phyloP scores from a whole-genome alignment of 2,888 invertebrate genomes.

The Cataglyphis altisquamis region DNA sequence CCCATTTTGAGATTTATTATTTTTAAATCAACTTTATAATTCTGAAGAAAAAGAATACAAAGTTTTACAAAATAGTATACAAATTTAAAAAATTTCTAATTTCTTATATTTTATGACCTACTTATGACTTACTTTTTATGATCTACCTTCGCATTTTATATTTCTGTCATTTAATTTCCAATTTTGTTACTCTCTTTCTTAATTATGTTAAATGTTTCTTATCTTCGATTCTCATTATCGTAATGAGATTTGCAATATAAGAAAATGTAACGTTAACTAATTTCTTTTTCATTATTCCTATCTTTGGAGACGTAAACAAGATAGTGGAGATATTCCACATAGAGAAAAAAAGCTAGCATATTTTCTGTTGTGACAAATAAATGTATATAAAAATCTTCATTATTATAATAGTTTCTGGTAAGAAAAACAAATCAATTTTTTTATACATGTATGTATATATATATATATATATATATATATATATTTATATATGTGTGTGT shows the following conservation, averaged over 20 bases:
- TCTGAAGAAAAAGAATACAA: background rate
- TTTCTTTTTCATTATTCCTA: conserved; percentile 5
- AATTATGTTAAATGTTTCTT: conserved; percentile 58
- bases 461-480: no score
- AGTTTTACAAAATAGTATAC: background rate
- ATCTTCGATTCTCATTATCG: conserved; percentile 75
- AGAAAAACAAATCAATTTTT: background rate
- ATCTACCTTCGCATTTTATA: background rate
- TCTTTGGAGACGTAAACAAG: background rate
- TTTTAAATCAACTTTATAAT: conserved; percentile 6
- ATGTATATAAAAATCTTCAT: background rate
- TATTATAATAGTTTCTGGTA: background rate
- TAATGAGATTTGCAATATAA: conserved; percentile 74
- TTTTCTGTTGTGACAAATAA: background rate
- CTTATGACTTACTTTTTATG: background rate
- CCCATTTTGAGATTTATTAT: conserved; percentile 38
- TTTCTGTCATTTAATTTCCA: background rate
- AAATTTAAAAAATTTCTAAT: background rate
- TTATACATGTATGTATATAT: no score
- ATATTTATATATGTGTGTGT: background rate
- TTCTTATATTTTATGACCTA: background rate
- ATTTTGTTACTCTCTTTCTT: background rate
- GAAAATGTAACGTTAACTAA: conserved; percentile 57
- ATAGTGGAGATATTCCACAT: background rate
- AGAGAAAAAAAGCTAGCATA: background rate